Conservation (phyloP, 2,797 vertebrate genomes). For the Phalloptychus januarius region DNA sequence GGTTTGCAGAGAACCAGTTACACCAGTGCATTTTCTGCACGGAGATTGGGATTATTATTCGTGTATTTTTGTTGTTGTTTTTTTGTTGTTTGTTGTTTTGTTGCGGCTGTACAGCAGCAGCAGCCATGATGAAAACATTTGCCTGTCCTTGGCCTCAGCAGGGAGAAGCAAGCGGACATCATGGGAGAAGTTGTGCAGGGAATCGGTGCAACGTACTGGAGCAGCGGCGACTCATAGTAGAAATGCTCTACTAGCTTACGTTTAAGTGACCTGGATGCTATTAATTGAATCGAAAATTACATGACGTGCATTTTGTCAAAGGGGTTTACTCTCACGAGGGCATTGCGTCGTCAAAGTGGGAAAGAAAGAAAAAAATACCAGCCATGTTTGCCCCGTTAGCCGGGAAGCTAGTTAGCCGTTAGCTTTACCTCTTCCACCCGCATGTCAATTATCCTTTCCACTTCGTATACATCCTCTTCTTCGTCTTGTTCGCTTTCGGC, state of each 20-base stretch:
- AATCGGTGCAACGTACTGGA: slow-evolving; percentile 12
- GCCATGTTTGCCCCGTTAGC: slow-evolving; percentile 56
- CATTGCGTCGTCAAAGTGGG: slow-evolving; percentile 27
- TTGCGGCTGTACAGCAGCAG: not conserved
- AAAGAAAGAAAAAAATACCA: slow-evolving; percentile 30
- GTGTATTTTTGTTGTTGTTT: not conserved
- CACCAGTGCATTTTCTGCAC: not conserved
- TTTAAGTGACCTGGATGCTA: not conserved
- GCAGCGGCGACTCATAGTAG: not conserved
- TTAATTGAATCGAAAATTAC: not conserved
- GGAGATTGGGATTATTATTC: rapidly evolving
- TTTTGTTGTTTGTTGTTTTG: not conserved
- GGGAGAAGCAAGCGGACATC: slow-evolving; percentile 59
- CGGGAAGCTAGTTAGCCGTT: slow-evolving; percentile 44
- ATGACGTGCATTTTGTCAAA: rapidly evolving
- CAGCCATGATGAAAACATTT: slow-evolving; percentile 4
- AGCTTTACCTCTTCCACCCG: slow-evolving; percentile 87
- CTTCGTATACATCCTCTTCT: slow-evolving; percentile 92
- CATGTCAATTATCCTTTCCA: slow-evolving; percentile 95
- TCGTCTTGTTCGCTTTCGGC: slow-evolving; percentile 87
- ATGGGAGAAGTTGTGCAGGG: slow-evolving; percentile 57
- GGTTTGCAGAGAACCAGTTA: not conserved
- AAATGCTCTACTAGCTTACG: not conserved
- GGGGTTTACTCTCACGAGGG: not conserved
- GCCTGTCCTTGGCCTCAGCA: slow-evolving; percentile 67